A percentile compares a stretch with the other conserved stretches of the same genome.
Evolutionary conservation across 2,797 vertebrate genomes (phyloP).

Genomic region (Platalea minor): DNA sequence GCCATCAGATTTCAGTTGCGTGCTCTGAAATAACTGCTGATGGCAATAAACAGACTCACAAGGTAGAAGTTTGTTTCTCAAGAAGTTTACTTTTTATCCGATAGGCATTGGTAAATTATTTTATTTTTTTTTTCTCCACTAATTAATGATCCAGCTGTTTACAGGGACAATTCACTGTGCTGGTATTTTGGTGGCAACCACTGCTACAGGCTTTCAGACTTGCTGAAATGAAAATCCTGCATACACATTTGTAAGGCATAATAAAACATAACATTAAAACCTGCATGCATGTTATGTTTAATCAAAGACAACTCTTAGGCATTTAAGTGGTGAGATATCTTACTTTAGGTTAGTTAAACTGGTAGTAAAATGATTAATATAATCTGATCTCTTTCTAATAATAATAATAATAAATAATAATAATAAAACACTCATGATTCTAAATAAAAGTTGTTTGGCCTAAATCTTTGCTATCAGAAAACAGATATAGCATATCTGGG

Average conservation of each 20-base stretch:
- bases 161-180: constrained; percentile 70
- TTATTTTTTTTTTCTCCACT: constrained; percentile 31
- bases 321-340: constrained; percentile 71
- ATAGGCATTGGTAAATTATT: constrained; percentile 23
- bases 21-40: constrained; percentile 1
- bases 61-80: constrained; percentile 49
- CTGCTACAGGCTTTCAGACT: constrained; percentile 69
- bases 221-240: constrained; percentile 66
- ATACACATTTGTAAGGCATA: constrained; percentile 63
- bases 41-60: constrained; percentile 33
- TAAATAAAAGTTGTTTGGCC: constrained; percentile 70
- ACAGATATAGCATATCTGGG: constrained; percentile 63
- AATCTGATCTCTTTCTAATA: constrained; percentile 70
- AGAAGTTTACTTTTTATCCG: constrained; percentile 52
- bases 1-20: constrained; percentile 28
- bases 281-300: constrained; percentile 72
- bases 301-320: constrained; percentile 66
- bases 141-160: constrained; percentile 73
- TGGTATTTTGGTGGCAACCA: constrained; percentile 72
- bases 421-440: constrained; percentile 63
- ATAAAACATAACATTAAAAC: constrained; percentile 69
- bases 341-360: constrained; percentile 68
- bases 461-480: constrained; percentile 71
- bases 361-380: constrained; percentile 66
- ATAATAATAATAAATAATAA: constrained; percentile 49